phyloP scores from a whole-genome alignment of 2,888 invertebrate genomes.

The Phengaris alcon region DNA sequence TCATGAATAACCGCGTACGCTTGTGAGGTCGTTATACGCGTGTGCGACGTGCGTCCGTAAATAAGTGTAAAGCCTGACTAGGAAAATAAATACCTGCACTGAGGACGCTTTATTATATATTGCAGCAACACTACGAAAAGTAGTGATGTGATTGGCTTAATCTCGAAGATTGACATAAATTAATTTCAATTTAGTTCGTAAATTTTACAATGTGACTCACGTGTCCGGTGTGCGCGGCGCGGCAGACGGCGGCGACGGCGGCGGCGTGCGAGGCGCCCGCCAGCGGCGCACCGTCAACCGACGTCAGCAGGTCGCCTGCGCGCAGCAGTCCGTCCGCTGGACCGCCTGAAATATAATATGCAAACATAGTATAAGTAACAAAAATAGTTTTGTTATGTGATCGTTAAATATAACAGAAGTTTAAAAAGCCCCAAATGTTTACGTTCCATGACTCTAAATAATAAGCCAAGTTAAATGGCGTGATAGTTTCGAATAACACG shows the following conservation, averaged over 20 bases:
- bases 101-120: background rate
- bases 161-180: background rate
- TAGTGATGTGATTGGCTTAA: background rate
- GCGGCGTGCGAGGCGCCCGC: slow-evolving; percentile 92
- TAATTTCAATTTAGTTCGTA: too few relatives aligned
- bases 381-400: too few relatives aligned
- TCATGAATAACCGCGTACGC: too few relatives aligned
- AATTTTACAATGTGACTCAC: slow-evolving; percentile 72
- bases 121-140: too few relatives aligned
- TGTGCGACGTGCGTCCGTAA: too few relatives aligned
- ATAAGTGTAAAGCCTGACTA: too few relatives aligned
- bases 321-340: slow-evolving; percentile 95
- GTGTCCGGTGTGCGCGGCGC: slow-evolving; percentile 90
- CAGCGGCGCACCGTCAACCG: slow-evolving; percentile 92
- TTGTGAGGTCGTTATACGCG: too few relatives aligned
- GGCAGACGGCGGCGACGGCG: slow-evolving; percentile 94
- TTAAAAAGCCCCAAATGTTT: too few relatives aligned
- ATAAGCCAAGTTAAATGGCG: too few relatives aligned
- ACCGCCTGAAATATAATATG: slow-evolving; percentile 79
- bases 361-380: background rate
- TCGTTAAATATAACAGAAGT: too few relatives aligned
- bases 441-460: too few relatives aligned
- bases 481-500: too few relatives aligned
- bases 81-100: background rate
- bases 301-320: slow-evolving; percentile 95